Base-by-base conservation (phyloP, 2,113 vertebrate genomes). In the Oryzias javanicus region DNA sequence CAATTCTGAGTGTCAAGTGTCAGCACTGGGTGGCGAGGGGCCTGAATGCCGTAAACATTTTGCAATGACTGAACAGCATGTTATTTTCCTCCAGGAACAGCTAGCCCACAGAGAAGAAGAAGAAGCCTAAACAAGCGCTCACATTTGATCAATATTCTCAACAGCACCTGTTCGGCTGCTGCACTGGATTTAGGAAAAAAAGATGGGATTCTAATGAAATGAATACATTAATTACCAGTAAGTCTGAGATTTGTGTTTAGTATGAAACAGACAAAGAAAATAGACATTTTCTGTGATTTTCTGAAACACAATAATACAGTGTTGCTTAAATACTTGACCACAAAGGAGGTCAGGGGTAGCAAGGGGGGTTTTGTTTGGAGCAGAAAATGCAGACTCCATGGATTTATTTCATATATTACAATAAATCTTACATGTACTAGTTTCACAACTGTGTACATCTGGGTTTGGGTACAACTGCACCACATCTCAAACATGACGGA, bases 21-120 rank as follows among this genome's bases (percentile, higher is more conserved):
- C 52, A 66, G 78, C 76, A 70, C 74, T 71, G 4, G 29, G 78
- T 72, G 78, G 74, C 76, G 74, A 22, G 44, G 24, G 83, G 81
- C 75, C 85, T 49, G 66, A 82, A 78, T 83, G 82, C 83, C 76
- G 82, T 83, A 87, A 89, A 84, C 81, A 89, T 83, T 85, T 86
- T 80, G 79, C 70, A 8, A 83, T 16, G 6, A 49, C 65, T 69
- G 73, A 80, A 76, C 78, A 68, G 75, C 55, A 41, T 59, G 77
- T 81, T 82, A 69, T 85, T 81, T 78, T 78, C 78, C 67, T 61
- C 51, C 70, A 77, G 24, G 72, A 64, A 63, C 56, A 49, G 55
- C 13, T 64, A 76, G 60, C 24, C 44, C 53, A 42, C 56, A 73
- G 74, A 81, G 75, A 82, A 68, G 81, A 64, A 73, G 50, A 83